Evolutionary conservation across 2,113 vertebrate genomes (phyloP).

Genomic region (Tragelaphus buxtoni): DNA sequence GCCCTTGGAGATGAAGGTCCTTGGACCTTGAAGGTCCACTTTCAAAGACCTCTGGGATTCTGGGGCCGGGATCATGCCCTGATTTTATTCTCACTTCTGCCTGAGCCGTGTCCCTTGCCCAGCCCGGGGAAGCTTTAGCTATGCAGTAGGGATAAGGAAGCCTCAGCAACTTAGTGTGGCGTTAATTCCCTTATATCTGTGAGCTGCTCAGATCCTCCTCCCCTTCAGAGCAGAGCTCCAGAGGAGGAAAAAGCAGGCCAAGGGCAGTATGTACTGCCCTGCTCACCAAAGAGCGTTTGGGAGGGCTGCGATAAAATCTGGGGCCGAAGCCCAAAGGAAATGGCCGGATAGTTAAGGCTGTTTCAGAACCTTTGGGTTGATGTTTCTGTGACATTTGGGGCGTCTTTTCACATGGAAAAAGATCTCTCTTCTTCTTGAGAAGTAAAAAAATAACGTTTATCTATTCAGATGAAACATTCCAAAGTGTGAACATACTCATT

Average conservation of each 20-base stretch:
- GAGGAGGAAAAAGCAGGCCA: not conserved
- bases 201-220: not conserved
- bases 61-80: not conserved
- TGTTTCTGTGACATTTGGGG: not conserved
- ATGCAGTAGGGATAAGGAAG: accelerated
- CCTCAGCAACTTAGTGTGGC: not conserved
- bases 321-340: not conserved
- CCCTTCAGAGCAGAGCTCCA: not conserved
- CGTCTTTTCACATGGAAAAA: not conserved
- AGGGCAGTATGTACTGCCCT: not conserved
- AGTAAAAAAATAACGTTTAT: not conserved
- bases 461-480: not conserved
- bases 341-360: not conserved
- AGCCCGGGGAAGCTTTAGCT: not conserved
- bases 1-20: not conserved
- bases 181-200: not conserved
- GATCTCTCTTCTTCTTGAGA: not conserved
- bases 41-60: not conserved
- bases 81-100: not conserved
- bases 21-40: not conserved
- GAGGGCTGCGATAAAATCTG: not conserved
- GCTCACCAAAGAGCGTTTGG: not conserved
- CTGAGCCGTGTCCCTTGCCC: not conserved
- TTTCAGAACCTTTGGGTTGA: not conserved
- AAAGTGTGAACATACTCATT: not conserved